Evolutionary conservation across 2,888 invertebrate genomes (phyloP).

Genomic region (Athalia circularis): DNA sequence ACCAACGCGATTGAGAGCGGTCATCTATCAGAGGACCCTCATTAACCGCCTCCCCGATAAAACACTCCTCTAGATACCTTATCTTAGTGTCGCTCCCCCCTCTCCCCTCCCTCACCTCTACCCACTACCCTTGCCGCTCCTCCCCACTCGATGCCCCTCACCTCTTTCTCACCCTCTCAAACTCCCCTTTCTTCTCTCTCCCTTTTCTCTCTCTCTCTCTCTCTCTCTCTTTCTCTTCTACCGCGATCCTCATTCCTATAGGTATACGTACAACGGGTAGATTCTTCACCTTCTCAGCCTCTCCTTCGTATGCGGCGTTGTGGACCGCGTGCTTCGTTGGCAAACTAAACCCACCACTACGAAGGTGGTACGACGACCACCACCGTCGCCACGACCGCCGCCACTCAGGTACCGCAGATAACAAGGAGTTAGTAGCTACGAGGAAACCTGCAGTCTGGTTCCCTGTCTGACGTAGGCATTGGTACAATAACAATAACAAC

Average conservation of each 20-base stretch:
- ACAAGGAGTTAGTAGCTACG: constrained; percentile 59
- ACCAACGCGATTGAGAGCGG: constrained; percentile 48
- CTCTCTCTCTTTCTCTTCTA: constrained; percentile 19
- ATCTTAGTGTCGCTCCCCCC: constrained; percentile 57
- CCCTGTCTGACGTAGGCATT: constrained; percentile 62
- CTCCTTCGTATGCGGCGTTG: constrained; percentile 39
- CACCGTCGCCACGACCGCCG: constrained; percentile 48
- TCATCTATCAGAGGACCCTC: constrained; percentile 66
- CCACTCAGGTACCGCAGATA: constrained; percentile 61
- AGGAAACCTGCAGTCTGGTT: constrained; percentile 59
- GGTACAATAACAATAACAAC: constrained; percentile 62
- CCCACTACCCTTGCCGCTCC: constrained; percentile 16
- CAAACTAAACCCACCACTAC: constrained; percentile 41
- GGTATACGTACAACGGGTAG: constrained; percentile 2
- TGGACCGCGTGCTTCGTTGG: constrained; percentile 40
- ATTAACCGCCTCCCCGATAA: constrained; percentile 67
- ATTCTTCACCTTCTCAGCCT: constrained; percentile 47
- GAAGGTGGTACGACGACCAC: constrained; percentile 20
- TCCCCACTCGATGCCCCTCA: constrained; percentile 25
- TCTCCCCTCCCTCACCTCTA: constrained; percentile 17
- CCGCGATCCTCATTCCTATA: constrained; percentile 16
- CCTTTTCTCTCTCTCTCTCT: constrained; percentile 15
- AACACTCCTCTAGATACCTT: constrained; percentile 65
- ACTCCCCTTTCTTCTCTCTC: constrained; percentile 6
- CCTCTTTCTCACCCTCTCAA: constrained; percentile 38